phyloP scores from a whole-genome alignment of 2,888 invertebrate genomes.

The Lasiommata megera region DNA sequence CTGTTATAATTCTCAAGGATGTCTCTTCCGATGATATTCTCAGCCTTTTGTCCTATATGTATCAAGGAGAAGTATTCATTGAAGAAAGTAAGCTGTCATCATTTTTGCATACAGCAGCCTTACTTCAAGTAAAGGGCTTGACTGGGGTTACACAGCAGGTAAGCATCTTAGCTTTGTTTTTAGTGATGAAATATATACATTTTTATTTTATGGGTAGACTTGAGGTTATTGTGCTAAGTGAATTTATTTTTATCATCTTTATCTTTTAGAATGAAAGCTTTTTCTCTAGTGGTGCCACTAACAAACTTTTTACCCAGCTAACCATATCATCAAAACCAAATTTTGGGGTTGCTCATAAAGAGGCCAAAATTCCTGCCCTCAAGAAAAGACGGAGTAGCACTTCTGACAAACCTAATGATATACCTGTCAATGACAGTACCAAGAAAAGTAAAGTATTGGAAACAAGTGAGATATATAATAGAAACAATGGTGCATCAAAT shows the following conservation, averaged over 20 bases:
- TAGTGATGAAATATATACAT: no score
- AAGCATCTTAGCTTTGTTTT: no score
- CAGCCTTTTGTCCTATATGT: slow-evolving; percentile 86
- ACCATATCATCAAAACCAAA: slow-evolving; percentile 71
- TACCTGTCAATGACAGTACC: slow-evolving; percentile 53
- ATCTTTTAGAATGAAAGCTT: slow-evolving; percentile 68
- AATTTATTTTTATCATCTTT: background rate
- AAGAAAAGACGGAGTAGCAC: slow-evolving; percentile 75
- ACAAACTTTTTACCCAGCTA: slow-evolving; percentile 71
- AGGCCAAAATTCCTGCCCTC: slow-evolving; percentile 60
- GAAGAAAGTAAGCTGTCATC: slow-evolving; percentile 84
- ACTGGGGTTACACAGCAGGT: slow-evolving; percentile 80
- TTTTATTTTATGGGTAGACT: no score
- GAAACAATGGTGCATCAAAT: slow-evolving; percentile 53
- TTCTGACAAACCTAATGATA: slow-evolving; percentile 72
- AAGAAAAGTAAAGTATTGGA: slow-evolving; percentile 66
- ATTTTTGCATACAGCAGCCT: slow-evolving; percentile 84
- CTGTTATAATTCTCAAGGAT: slow-evolving; percentile 87
- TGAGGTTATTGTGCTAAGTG: no score
- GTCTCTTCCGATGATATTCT: slow-evolving; percentile 84
- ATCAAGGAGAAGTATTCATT: slow-evolving; percentile 87
- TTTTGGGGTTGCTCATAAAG: slow-evolving; percentile 56
- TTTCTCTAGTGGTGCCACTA: slow-evolving; percentile 62
- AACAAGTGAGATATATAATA: slow-evolving; percentile 65
- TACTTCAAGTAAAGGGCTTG: slow-evolving; percentile 85